Evolutionary conservation across 2,797 vertebrate genomes (phyloP).

Genomic region (Sebastes hubbsi): DNA sequence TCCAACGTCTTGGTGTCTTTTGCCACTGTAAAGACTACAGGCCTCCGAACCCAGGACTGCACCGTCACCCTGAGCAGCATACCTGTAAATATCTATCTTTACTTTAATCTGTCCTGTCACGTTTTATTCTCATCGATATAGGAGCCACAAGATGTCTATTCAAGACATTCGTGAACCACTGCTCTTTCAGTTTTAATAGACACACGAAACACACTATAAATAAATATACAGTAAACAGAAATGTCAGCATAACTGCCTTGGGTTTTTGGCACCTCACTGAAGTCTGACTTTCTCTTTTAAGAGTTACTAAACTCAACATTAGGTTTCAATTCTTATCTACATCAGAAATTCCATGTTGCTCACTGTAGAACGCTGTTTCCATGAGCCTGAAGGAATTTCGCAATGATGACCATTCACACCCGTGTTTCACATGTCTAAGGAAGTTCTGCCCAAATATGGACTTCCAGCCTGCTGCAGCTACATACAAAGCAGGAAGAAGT

Average conservation of each 20-base stretch:
- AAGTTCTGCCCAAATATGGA: slow-evolving; percentile 71
- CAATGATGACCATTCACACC: slow-evolving; percentile 43
- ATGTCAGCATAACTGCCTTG: neutral
- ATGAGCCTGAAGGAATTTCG: slow-evolving; percentile 37
- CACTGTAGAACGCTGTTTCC: slow-evolving; percentile 39
- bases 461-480: slow-evolving; percentile 34
- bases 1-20: slow-evolving; percentile 87
- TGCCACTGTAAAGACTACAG: slow-evolving; percentile 75
- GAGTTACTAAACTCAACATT: neutral
- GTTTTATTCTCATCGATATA: neutral
- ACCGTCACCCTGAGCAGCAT: slow-evolving; percentile 76
- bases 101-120: slow-evolving; percentile 1
- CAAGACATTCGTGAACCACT: neutral
- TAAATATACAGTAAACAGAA: neutral
- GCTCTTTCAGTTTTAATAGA: neutral
- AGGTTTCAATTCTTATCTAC: neutral
- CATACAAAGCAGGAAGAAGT: slow-evolving; percentile 48
- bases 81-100: slow-evolving; percentile 76
- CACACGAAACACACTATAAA: neutral
- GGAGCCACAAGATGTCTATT: neutral
- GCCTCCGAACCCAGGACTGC: slow-evolving; percentile 65
- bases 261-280: neutral
- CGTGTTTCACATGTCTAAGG: slow-evolving; percentile 46
- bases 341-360: slow-evolving; percentile 44
- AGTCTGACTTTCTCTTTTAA: neutral